Evolutionary conservation across 2,113 vertebrate species (phyloP), one percentile per base, ranked within the genome.

Genomic region (Vidua chalybeata): DNA sequence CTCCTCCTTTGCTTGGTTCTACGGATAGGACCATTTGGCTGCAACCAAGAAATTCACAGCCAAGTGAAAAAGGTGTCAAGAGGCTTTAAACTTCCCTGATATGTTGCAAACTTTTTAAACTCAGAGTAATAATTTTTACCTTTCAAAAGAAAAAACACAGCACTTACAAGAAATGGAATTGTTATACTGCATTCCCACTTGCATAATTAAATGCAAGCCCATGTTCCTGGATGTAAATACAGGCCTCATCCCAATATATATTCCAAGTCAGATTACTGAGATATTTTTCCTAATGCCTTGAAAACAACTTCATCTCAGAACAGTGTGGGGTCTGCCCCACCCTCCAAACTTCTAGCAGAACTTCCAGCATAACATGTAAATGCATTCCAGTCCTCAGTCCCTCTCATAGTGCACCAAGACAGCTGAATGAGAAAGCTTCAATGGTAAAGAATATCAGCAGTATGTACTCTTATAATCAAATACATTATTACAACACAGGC

Each of bases 261-360:
- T 49, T 7, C 52, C 3, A 82, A 52, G 2, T 17, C 52, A 67
- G 6, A 49, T 21, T 18, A 46, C 9, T 1, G 9, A 74, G 6
- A 26, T 69, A 41, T 37, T 28, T 59, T 24, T 6, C 14, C 15
- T n/a, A 52, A 67, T 4, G 27, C 27, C 41, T 52, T 26, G 10
- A 48, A 68, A 76, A 67, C 26, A 85, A 31, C 9, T n/a, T 28
- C 7, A 37, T 52, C 26, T 45, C 51, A 56, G 30, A 49, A 45
- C 13, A 41, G 19, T 8, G 18, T 7, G 3, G 5, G 9, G 26
- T 62, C 19, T 24, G 5, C 6, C 0, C 2, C 10, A 15, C 4
- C 5, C 35, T 37, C 30, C 11, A 7, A 14, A 39, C 19, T n/a
- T 37, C 10, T 18, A 58, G 5, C 7, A 7, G 71, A 79, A 76